A percentile compares a stretch with the other conserved stretches of the same genome.
Evolutionary conservation across 2,113 vertebrate species (phyloP).

Genomic region (Hydropotes inermis): DNA sequence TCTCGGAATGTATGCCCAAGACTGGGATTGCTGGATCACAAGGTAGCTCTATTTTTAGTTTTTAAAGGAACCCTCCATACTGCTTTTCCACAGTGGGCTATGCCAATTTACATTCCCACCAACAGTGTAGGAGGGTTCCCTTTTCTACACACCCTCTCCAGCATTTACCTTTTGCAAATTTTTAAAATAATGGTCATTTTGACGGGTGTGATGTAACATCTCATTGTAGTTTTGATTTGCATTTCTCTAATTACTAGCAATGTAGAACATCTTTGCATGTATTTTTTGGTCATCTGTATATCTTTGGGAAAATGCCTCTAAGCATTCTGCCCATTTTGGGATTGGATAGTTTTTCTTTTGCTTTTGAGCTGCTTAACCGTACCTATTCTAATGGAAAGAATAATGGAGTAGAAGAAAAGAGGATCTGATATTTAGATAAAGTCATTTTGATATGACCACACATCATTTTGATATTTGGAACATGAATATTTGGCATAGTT

Average conservation of each 20-base stretch:
- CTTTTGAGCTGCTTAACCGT: neutral
- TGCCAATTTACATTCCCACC: neutral
- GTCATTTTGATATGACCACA: neutral
- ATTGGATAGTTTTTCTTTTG: neutral
- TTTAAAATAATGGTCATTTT: neutral
- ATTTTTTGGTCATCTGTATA: neutral
- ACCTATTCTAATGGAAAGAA: neutral
- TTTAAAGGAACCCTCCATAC: neutral
- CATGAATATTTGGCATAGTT: neutral
- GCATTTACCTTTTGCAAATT: neutral
- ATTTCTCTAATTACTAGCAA: neutral
- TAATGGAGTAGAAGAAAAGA: neutral
- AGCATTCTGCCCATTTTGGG: neutral
- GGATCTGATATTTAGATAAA: neutral
- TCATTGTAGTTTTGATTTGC: neutral
- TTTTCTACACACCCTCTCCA: neutral
- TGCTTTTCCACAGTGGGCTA: neutral
- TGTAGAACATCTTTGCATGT: neutral
- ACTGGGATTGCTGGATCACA: neutral
- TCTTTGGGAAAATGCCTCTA: neutral
- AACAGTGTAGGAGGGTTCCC: neutral
- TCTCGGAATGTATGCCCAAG: fast-evolving
- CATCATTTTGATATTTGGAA: neutral
- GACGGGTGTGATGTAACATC: neutral
- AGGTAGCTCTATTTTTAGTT: neutral